Base-by-base conservation (phyloP, 2,113 vertebrate genomes). In the Chlorocebus sabaeus region DNA sequence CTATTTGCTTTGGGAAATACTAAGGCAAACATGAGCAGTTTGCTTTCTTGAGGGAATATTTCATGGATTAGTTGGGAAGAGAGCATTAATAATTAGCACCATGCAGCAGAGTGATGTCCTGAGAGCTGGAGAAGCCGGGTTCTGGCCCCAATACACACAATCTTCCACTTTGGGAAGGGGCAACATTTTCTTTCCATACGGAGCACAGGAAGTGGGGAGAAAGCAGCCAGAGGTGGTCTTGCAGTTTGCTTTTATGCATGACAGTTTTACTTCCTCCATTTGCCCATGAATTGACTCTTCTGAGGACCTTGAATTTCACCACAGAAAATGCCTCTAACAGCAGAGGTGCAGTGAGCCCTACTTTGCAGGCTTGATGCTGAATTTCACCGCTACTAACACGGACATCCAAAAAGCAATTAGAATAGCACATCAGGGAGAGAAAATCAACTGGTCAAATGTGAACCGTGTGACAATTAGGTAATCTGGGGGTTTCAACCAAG, bases 401-500 rank as follows among this genome's bases (percentile, higher is more conserved):
- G 38, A 45, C 94, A 93, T 40, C 48, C 68, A 55, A 93, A 93
- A 75, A 48, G 18, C 8, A 4, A 57, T 83, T 76, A 83, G 32
- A 78, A 52, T 89, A 95, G 50, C 25, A 91, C 43, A 95, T 72
- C 4, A 0, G 35, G 50, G 10, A 4, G 20, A 0, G n/a, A 18
- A 9, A 55, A 85, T 35, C 64, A 70, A 75, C n/a, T 0, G 6
- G 40, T 95, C 67, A 45, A 67, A 93, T 80, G 72, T 79, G 81
- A 94, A 55, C 90, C 38, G 20, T 1, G 57, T 84, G 90, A 93
- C 72, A 95, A 88, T 90, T 84, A 43, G 76, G 93, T 75, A 52
- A 81, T 79, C 78, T 88, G 88, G 57, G 43, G 76, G 96, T 96
- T 90, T 95, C 88, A 95, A 94, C 61, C 90, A 90, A 95, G 86